phyloP scores from a whole-genome alignment of 2,113 vertebrate species.

The Rhizomys pruinosus region DNA sequence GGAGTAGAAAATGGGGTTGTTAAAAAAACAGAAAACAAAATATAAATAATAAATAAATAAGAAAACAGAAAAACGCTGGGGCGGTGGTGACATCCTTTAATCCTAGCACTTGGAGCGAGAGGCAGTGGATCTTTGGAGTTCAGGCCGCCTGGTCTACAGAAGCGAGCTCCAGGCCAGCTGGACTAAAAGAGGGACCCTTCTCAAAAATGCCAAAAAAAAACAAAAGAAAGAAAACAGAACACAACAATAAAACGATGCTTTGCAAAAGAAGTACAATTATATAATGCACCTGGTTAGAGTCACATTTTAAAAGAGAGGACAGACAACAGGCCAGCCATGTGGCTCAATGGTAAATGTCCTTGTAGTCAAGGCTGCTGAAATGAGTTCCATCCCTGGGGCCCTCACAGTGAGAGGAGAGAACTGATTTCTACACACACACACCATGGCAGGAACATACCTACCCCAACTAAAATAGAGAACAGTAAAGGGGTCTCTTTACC shows the following conservation, averaged over 20 bases:
- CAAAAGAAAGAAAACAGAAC: not conserved
- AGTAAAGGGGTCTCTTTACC: not conserved
- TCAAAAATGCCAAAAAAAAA: too few relatives aligned
- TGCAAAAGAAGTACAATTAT: not conserved
- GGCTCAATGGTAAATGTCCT: not conserved
- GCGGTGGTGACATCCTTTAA: too few relatives aligned
- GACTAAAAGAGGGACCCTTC: too few relatives aligned
- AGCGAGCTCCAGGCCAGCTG: too few relatives aligned
- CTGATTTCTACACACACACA: too few relatives aligned
- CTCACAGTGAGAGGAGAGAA: not conserved
- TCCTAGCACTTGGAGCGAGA: too few relatives aligned
- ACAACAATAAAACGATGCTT: not conserved
- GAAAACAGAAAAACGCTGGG: too few relatives aligned
- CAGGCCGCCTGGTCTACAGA: too few relatives aligned
- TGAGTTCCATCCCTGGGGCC: not conserved
- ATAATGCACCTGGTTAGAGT: not conserved
- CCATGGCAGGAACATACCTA: too few relatives aligned
- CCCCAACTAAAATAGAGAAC: not conserved
- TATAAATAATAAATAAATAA: too few relatives aligned
- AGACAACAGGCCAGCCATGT: not conserved
- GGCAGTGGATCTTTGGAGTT: too few relatives aligned
- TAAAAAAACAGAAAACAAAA: not conserved
- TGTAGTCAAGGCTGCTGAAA: not conserved
- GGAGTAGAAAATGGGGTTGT: not conserved
- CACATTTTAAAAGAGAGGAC: not conserved